Evolutionary conservation across 1,140 invertebrate genomes (phyloP).

Genomic region (Tenebrio molitor): DNA sequence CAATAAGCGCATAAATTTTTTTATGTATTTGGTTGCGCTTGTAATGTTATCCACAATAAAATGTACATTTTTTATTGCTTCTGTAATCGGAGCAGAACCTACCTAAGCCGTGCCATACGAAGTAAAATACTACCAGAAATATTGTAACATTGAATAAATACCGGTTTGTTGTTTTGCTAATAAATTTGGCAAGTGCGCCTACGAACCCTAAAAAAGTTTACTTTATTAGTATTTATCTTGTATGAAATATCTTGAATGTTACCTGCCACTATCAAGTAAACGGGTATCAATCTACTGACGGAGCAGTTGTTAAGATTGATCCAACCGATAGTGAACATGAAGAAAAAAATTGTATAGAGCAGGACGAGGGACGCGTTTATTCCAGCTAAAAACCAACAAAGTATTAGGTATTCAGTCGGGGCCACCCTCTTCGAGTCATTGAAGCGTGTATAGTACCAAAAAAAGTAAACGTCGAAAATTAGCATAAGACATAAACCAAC

Average conservation of each 20-base stretch:
- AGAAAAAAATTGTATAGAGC: slow-evolving; percentile 58
- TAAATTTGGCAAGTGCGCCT: slow-evolving; percentile 53
- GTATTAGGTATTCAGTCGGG: slow-evolving; percentile 4
- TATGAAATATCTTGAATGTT: slow-evolving; percentile 44
- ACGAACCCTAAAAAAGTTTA: slow-evolving; percentile 53
- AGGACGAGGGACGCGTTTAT: slow-evolving; percentile 61
- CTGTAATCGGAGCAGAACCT: too few species aligned
- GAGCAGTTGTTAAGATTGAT: slow-evolving; percentile 61
- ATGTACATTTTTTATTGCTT: too few species aligned
- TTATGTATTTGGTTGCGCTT: too few species aligned
- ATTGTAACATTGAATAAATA: slow-evolving; percentile 56
- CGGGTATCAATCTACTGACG: slow-evolving; percentile 58
- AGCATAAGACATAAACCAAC: background rate
- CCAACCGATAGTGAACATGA: slow-evolving; percentile 60
- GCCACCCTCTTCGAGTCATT: background rate
- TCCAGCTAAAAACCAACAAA: slow-evolving; percentile 55
- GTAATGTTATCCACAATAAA: too few species aligned
- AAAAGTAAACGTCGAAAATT: slow-evolving; percentile 20
- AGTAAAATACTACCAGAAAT: slow-evolving; percentile 51
- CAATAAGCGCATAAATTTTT: too few species aligned
- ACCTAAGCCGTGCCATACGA: slow-evolving; percentile 60
- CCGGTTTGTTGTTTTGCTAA: slow-evolving; percentile 55
- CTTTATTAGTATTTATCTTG: too few species aligned
- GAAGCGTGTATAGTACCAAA: background rate
- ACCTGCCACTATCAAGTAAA: slow-evolving; percentile 63